Percentiles rank a stretch among this genome's conserved stretches.
These are phyloP conservation scores for Sturnus vulgaris DNA, from an alignment of 2,113 vertebrate species.

Conservation along the genomic window DNA sequence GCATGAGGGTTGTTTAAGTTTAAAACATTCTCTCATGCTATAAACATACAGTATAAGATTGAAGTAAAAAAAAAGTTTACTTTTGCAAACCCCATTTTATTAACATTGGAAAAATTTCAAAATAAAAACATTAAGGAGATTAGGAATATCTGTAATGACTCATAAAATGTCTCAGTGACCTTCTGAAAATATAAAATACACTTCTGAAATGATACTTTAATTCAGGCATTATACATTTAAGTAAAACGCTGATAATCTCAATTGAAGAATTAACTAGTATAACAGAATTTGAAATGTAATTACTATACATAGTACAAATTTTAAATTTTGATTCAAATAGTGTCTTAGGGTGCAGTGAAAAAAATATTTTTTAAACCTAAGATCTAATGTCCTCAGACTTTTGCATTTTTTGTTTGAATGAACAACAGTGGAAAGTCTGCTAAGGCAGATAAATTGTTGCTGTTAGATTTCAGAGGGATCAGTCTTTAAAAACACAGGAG, in stretches of 20 bases:
- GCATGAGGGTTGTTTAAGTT: neutral
- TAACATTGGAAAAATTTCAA: neutral
- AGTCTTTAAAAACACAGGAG: neutral
- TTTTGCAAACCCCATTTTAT: neutral
- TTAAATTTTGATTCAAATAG: neutral
- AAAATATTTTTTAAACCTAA: neutral
- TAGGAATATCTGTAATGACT: neutral
- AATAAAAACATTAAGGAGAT: neutral
- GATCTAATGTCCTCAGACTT: neutral
- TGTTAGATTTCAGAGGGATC: neutral
- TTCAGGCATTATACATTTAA: neutral
- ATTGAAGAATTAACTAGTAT: neutral
- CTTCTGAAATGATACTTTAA: neutral
- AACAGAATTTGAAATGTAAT: neutral
- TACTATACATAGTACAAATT: neutral
- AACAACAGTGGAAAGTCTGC: neutral
- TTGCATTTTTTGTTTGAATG: neutral
- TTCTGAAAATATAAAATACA: neutral
- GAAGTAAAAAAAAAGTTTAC: neutral
- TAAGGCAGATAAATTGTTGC: neutral
- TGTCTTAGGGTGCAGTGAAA: neutral
- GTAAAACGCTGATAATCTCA: neutral
- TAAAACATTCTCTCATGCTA: neutral
- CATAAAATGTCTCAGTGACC: neutral
- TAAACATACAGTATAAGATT: neutral